Percentiles rank a stretch among this genome's conserved stretches.
Evolutionary conservation across 92 coral and sea anemone species (phyloP).

Genomic region (Phenganax stokvisi): DNA sequence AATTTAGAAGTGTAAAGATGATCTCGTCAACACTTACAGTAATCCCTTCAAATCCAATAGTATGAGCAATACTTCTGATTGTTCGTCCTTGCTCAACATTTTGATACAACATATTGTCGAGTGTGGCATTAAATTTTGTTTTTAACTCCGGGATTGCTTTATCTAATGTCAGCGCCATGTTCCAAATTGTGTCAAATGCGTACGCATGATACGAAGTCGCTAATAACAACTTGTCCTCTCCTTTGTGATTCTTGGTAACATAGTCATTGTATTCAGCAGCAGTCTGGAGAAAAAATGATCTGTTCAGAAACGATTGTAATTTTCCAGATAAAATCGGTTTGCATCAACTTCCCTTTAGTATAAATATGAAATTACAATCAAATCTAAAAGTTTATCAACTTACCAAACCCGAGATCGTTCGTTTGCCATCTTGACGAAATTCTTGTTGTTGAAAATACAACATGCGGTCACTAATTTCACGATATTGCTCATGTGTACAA

Average conservation of each 20-base stretch:
- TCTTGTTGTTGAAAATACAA: constrained; percentile 45
- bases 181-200: constrained; percentile 68
- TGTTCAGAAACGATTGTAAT: not conserved
- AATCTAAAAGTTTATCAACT: not conserved
- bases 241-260: not conserved
- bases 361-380: not conserved
- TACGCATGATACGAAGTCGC: constrained; percentile 32
- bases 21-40: constrained; percentile 52
- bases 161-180: constrained; percentile 53
- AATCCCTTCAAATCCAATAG: constrained; percentile 59
- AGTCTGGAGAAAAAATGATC: constrained; percentile 41
- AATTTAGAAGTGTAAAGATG: no score
- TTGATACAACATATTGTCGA: constrained; percentile 48
- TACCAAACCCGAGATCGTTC: constrained; percentile 78
- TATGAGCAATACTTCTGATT: constrained; percentile 23
- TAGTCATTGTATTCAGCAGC: constrained; percentile 50
- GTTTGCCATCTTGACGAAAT: constrained; percentile 46
- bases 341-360: not conserved
- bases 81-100: constrained; percentile 19
- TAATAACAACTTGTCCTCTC: not conserved
- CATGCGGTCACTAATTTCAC: constrained; percentile 46
- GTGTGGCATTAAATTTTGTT: constrained; percentile 48
- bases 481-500: constrained; percentile 52
- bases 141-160: constrained; percentile 44
- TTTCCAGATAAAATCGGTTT: not conserved